Percentiles rank a stretch among this genome's conserved stretches.
Conservation (phyloP, 2,797 vertebrate species). For the Morus bassanus region DNA sequence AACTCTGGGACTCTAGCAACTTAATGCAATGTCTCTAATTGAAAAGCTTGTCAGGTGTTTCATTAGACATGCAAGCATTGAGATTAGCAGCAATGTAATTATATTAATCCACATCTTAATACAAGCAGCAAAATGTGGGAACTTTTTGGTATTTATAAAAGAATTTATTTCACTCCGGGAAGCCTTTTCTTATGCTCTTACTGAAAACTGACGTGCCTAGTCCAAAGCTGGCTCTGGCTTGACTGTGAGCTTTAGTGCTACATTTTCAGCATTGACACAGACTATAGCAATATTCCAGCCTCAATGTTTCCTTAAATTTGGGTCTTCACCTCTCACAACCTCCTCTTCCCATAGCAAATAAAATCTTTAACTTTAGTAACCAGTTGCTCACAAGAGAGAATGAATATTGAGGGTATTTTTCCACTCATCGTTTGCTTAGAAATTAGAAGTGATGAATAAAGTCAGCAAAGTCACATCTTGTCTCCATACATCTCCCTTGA, state of each 20-base stretch:
- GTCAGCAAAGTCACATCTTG: neutral
- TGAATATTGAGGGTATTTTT: neutral
- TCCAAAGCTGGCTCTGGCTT: neutral
- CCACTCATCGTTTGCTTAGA: neutral
- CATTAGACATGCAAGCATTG: neutral
- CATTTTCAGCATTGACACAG: neutral
- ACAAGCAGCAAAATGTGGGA: neutral
- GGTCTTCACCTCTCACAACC: neutral
- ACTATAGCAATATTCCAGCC: neutral
- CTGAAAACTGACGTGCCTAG: neutral
- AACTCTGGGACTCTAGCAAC: neutral
- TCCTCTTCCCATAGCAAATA: neutral
- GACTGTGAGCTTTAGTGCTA: neutral
- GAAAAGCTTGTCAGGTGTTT: neutral
- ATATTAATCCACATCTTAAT: neutral
- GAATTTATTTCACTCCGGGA: neutral
- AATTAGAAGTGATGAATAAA: constrained; percentile 22
- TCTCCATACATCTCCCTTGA: neutral
- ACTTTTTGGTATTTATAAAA: neutral
- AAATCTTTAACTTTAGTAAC: neutral
- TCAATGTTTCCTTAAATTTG: neutral
- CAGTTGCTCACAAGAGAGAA: neutral
- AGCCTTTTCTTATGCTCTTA: neutral
- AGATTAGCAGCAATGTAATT: neutral
- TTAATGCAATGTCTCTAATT: neutral